Conservation (phyloP, 2,888 invertebrate genomes). For the Melieria omissa region DNA sequence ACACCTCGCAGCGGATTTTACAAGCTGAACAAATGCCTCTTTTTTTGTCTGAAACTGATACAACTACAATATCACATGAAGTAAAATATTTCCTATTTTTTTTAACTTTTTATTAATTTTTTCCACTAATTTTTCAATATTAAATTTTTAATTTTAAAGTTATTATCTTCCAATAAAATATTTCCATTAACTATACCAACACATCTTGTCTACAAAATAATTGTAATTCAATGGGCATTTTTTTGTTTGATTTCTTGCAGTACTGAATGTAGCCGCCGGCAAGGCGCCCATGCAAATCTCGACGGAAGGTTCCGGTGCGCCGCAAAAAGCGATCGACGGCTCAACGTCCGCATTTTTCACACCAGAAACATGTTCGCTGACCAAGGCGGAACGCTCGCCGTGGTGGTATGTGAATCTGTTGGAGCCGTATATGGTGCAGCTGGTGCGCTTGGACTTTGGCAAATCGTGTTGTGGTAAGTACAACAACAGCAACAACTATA, state of each 20-base stretch:
- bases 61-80: too few species aligned
- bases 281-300: slow-evolving; percentile 96
- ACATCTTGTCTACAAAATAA: neutral
- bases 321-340: slow-evolving; percentile 91
- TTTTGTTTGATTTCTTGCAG: slow-evolving; percentile 69
- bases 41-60: too few species aligned
- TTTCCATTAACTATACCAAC: too few species aligned
- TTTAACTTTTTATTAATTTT: too few species aligned
- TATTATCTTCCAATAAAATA: too few species aligned
- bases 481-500: neutral
- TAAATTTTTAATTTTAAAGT: too few species aligned
- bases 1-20: too few species aligned
- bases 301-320: slow-evolving; percentile 83
- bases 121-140: too few species aligned
- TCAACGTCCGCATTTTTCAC: slow-evolving; percentile 86
- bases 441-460: slow-evolving; percentile 90
- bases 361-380: slow-evolving; percentile 87
- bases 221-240: slow-evolving; percentile 11
- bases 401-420: slow-evolving; percentile 97
- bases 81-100: too few species aligned
- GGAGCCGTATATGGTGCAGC: slow-evolving; percentile 94
- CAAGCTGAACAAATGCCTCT: too few species aligned
- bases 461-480: slow-evolving; percentile 89
- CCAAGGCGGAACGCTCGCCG: slow-evolving; percentile 83
- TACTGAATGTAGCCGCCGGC: slow-evolving; percentile 92